Evolutionary conservation across 2,797 vertebrate genomes (phyloP), one percentile per base, ranked within the genome.

Genomic region (Poeciliopsis paucimaculata): DNA sequence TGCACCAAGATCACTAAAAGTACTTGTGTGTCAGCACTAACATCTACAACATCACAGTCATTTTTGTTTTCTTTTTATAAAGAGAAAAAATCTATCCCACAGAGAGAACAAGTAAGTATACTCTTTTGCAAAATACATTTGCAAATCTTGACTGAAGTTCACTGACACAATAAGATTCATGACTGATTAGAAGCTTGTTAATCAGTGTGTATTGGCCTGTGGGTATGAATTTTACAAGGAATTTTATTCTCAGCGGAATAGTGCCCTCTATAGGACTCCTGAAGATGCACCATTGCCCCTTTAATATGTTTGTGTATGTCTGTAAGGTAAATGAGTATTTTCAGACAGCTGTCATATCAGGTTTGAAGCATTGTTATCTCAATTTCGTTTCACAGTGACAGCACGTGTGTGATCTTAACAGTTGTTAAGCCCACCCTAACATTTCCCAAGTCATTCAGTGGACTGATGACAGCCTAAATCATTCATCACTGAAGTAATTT

Each of bases 211-310:
- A 57, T 78, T 78, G 76, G 83, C 86, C 81, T 81, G 73, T 84
- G 76, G 79, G 80, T 75, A 70, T 57, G 73, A 10, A 55, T 68
- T 77, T 70, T 20, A 75, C 39, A 23, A 70, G 20, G 5, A 28
- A 16, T 57, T 82, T 64, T 84, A 91, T 94, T 94, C 93, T 94
- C 93, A 89, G 90, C 91, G 86, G 91, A 92, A 84, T 87, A 94
- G 88, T 94, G 94, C 93, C 95, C 94, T 92, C 94, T 94, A 93
- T 92, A 94, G 92, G 93, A 72, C 72, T 80, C 20, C 57, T 16
- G 43, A 82, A 84, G 76, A 75, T 73, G 82, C 87, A 66, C 83
- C 71, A 45, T 83, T 80, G 73, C 49, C 41, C 75, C 83, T 23
- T 66, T 34, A 77, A 62, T 79, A 4, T 76, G 55, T 75, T 7